phyloP scores from a whole-genome alignment of 2,113 vertebrate genomes.

The Cynopterus brachyotis region DNA sequence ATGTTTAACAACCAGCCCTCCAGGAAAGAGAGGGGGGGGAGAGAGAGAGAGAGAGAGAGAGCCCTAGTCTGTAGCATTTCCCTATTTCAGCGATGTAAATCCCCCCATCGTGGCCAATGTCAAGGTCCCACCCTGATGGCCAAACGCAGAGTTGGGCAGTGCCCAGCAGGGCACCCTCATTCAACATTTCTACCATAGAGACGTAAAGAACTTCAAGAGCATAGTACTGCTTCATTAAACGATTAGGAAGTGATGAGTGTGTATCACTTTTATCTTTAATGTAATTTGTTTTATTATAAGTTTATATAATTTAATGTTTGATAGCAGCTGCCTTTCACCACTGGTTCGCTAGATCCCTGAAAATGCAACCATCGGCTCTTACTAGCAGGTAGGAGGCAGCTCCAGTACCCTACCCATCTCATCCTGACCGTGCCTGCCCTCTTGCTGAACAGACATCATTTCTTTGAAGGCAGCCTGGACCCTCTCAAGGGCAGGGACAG shows the following conservation, averaged over 20 bases:
- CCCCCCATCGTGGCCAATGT: not conserved
- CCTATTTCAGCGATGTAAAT: not conserved
- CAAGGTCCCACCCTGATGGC: not conserved
- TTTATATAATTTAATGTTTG: not conserved
- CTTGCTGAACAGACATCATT: not conserved
- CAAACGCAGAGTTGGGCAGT: not conserved
- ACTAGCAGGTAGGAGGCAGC: not conserved
- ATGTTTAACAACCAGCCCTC: not conserved
- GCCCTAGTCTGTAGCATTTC: not conserved
- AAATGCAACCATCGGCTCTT: rapidly evolving
- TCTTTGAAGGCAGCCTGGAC: not conserved
- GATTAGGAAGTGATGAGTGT: not conserved
- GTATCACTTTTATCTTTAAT: not conserved
- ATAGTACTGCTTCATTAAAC: not conserved
- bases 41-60: not conserved
- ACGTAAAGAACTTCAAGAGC: not conserved
- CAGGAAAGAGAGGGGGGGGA: not conserved
- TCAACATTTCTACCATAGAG: not conserved
- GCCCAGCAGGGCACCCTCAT: too few species aligned
- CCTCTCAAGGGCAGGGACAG: not conserved
- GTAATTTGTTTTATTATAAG: not conserved
- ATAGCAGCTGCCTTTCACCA: not conserved
- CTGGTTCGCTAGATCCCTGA: not conserved
- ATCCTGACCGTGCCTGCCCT: not conserved
- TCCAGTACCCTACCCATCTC: not conserved